Evolutionary conservation across 1,140 invertebrate species (phyloP).

Genomic region (Paraescarpia echinospica): DNA sequence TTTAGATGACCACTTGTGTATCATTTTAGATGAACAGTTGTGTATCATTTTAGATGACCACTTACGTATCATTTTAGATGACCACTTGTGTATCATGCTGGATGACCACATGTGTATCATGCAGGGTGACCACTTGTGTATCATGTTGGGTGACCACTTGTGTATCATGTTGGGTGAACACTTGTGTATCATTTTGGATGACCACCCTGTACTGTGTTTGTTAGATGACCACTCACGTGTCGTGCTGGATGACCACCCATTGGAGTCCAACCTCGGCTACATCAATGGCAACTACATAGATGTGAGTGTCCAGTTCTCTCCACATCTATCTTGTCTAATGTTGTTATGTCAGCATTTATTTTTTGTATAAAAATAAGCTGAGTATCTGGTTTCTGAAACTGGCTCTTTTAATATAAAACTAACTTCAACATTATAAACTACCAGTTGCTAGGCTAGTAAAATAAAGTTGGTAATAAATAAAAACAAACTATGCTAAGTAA

Average conservation of each 20-base stretch:
- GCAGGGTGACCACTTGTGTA: too few species aligned
- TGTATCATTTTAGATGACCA: too few species aligned
- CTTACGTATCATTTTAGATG: too few species aligned
- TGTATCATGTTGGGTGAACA: too few species aligned
- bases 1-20: too few species aligned
- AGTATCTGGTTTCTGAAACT: not conserved
- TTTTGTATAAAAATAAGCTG: not conserved
- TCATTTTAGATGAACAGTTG: too few species aligned
- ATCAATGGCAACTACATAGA: slow-evolving; percentile 98
- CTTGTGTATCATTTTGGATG: not conserved
- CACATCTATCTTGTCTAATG: not conserved
- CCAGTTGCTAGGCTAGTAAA: not conserved
- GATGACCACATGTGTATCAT: too few species aligned
- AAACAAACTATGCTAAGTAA: not conserved
- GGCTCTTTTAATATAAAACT: not conserved
- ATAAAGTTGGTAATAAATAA: not conserved
- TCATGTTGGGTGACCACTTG: too few species aligned
- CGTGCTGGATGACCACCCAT: slow-evolving; percentile 73
- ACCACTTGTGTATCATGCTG: too few species aligned
- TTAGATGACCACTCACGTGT: slow-evolving; percentile 92
- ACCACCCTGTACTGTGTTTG: slow-evolving; percentile 40
- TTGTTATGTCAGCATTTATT: slow-evolving; percentile 8
- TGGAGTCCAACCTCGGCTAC: slow-evolving; percentile 71
- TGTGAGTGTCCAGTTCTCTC: slow-evolving; percentile 50
- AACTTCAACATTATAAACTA: not conserved